phyloP scores from a whole-genome alignment of 2,113 vertebrate genomes.

The pig (Sus scrofa) region DNA sequence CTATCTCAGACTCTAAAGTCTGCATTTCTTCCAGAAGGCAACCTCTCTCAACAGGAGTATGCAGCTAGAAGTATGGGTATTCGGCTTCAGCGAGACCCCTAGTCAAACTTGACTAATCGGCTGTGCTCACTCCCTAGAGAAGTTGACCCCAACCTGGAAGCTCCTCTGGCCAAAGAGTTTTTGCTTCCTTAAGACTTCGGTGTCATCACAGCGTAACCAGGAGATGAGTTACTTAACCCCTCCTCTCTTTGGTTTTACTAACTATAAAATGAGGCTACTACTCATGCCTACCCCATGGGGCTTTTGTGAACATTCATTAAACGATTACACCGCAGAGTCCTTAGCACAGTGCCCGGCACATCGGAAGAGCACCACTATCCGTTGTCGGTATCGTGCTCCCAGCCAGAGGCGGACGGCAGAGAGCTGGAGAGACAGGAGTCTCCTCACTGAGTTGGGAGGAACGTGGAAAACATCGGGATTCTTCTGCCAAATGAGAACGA shows the following conservation, averaged over 20 bases:
- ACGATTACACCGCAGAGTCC: background rate
- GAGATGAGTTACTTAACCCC: background rate
- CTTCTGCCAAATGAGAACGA: background rate
- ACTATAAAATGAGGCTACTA: background rate
- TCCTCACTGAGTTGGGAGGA: background rate
- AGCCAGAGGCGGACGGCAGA: background rate
- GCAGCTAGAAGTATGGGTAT: fast-evolving
- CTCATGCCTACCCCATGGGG: background rate
- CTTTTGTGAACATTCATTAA: background rate
- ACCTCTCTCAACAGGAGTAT: background rate
- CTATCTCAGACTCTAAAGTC: background rate
- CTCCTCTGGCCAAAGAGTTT: background rate
- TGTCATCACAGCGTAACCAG: background rate
- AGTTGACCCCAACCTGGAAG: background rate
- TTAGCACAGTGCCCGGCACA: background rate
- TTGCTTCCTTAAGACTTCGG: background rate
- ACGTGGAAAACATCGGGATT: background rate
- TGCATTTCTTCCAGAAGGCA: background rate
- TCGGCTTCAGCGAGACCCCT: background rate
- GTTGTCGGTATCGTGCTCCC: background rate
- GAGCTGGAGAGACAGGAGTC: background rate
- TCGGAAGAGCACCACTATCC: background rate
- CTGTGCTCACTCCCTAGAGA: background rate
- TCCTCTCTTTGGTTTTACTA: background rate
- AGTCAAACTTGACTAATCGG: background rate